These are phyloP conservation scores for Pedionomus torquatus DNA, from an alignment of 2,113 vertebrate genomes.

Conservation along the genomic window DNA sequence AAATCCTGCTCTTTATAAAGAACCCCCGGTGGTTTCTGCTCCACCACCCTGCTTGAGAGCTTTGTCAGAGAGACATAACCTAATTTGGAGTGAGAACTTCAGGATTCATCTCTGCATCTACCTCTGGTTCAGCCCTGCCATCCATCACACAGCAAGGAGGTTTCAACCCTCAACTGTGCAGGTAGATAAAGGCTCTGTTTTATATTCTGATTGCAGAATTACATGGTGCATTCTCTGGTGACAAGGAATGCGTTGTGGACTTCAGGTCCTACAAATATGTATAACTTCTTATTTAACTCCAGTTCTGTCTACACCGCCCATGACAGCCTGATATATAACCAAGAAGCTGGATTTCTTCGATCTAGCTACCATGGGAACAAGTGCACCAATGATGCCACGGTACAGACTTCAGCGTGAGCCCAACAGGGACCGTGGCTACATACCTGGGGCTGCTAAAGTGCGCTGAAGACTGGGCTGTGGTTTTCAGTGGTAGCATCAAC, in stretches of 20 bases:
- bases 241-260: not conserved
- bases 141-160: not conserved
- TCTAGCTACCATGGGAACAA: constrained; percentile 43
- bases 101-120: not conserved
- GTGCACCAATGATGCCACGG: not conserved
- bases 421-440: not conserved
- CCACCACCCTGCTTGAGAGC: not conserved
- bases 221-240: fast-evolving
- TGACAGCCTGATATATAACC: not conserved
- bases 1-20: not conserved
- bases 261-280: not conserved
- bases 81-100: not conserved
- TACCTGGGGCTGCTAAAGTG: not conserved
- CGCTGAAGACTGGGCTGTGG: not conserved
- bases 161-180: not conserved
- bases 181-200: not conserved
- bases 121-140: not conserved
- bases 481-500: not conserved
- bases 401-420: not conserved
- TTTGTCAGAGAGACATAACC: not conserved
- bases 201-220: not conserved
- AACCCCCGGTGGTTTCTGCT: not conserved
- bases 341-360: not conserved
- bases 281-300: not conserved
- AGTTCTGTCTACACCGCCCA: not conserved